A percentile compares a stretch with the other conserved stretches of the same genome.
Conservation (phyloP, 2,797 vertebrate genomes). For the Epinephelus malabaricus region DNA sequence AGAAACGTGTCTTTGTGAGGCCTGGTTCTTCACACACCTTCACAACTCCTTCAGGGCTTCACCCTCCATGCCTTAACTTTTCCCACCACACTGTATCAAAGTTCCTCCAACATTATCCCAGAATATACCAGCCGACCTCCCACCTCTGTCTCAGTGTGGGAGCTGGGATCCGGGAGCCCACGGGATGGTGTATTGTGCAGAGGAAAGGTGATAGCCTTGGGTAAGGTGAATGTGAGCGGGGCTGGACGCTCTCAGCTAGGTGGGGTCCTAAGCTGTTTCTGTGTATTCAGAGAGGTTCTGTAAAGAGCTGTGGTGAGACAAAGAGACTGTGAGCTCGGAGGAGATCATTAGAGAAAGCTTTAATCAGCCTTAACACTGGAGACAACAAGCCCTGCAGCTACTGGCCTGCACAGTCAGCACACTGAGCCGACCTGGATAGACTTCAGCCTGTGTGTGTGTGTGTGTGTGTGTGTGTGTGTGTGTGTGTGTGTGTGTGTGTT, state of each 20-base stretch:
- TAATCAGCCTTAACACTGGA: slow-evolving; percentile 63
- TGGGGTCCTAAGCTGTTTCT: slow-evolving; percentile 71
- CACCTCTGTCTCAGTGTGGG: slow-evolving; percentile 47
- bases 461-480: background rate
- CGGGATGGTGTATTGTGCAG: slow-evolving; percentile 68
- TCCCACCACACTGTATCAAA: slow-evolving; percentile 57
- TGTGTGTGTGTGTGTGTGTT: background rate
- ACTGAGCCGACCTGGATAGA: slow-evolving; percentile 42
- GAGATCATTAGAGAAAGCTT: slow-evolving; percentile 69
- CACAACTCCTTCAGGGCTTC: slow-evolving; percentile 42
- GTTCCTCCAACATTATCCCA: slow-evolving; percentile 43
- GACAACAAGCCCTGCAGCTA: slow-evolving; percentile 68
- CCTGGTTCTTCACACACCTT: slow-evolving; percentile 41
- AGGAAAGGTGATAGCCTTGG: slow-evolving; percentile 84
- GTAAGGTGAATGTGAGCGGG: slow-evolving; percentile 78
- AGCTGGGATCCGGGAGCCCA: slow-evolving; percentile 67
- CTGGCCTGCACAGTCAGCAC: slow-evolving; percentile 52
- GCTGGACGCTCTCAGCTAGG: slow-evolving; percentile 65
- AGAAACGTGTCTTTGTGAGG: slow-evolving; percentile 21
- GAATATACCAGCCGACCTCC: slow-evolving; percentile 30
- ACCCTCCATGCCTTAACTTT: slow-evolving; percentile 31
- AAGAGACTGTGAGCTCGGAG: slow-evolving; percentile 56
- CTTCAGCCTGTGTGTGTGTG: background rate
- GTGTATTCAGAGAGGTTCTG: slow-evolving; percentile 58
- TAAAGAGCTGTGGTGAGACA: slow-evolving; percentile 67